These are phyloP conservation scores for Nebria brevicollis DNA, from an alignment of 2,888 invertebrate species.

Conservation along the genomic window DNA sequence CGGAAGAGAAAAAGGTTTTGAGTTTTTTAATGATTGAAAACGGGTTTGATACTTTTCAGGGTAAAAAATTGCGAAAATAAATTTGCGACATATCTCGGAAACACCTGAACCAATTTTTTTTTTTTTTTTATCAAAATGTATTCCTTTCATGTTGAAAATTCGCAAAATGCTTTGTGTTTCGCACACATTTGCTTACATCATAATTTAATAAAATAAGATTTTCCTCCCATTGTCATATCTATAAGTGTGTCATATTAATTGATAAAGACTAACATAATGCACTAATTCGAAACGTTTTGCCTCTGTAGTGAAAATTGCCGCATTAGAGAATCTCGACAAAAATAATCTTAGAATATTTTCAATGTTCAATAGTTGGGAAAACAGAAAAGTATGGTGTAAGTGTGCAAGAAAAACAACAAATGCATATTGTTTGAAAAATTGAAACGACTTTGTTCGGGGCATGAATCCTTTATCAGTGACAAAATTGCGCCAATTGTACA, in stretches of 20 bases:
- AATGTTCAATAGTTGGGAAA: background rate
- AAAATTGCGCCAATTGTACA: constrained; percentile 20
- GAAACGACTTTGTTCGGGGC: background rate
- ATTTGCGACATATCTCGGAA: background rate
- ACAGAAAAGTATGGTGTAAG: background rate
- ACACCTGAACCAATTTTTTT: background rate
- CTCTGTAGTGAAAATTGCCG: no score
- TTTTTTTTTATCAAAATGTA: background rate
- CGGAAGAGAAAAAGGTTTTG: constrained; percentile 63
- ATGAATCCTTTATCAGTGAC: constrained; percentile 21
- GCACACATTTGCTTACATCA: no score
- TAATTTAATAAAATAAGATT: no score
- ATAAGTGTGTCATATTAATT: no score
- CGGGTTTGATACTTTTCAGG: constrained; percentile 49
- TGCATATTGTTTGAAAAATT: background rate
- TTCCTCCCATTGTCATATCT: no score
- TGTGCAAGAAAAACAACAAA: no score
- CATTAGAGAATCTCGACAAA: no score
- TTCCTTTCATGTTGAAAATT: no score
- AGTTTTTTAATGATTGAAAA: constrained; percentile 57
- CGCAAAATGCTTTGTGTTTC: no score
- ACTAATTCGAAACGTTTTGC: no score
- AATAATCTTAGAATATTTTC: background rate
- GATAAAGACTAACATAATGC: no score
- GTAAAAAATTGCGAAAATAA: constrained; percentile 17